Evolutionary conservation across 2,113 vertebrate species (phyloP).

Genomic region (Ranitomeya variabilis): DNA sequence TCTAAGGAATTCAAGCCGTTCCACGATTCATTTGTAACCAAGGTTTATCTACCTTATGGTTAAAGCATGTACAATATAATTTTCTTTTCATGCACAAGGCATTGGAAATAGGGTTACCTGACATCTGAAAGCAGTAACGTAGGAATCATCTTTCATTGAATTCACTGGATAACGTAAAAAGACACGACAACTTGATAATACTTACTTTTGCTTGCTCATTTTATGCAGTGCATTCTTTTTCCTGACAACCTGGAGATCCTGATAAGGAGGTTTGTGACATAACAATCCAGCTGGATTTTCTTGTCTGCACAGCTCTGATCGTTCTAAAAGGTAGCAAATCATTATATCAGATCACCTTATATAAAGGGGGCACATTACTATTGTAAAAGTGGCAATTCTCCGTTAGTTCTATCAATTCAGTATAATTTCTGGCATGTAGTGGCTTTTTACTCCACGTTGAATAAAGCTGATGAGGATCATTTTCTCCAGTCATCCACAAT

Average conservation of each 20-base stretch:
- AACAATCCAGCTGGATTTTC: constrained; percentile 39
- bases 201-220: constrained; percentile 47
- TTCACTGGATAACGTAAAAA: constrained; percentile 16
- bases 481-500: too few relatives aligned
- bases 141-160: constrained; percentile 37
- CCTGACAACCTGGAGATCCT: constrained; percentile 39
- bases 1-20: constrained; percentile 5
- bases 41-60: neutral
- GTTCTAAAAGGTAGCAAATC: constrained; percentile 25
- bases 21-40: constrained; percentile 29
- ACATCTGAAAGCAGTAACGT: constrained; percentile 42
- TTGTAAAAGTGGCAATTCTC: neutral
- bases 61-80: constrained; percentile 26
- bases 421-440: too few relatives aligned
- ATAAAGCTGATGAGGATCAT: too few relatives aligned
- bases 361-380: neutral
- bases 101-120: constrained; percentile 1
- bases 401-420: neutral
- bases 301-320: neutral
- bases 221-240: constrained; percentile 34
- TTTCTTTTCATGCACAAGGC: constrained; percentile 13
- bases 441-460: too few relatives aligned
- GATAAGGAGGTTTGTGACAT: constrained; percentile 46
- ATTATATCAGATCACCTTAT: neutral
- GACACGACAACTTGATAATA: constrained; percentile 40